Evolutionary conservation across 2,888 invertebrate species (phyloP).

Genomic region (Polymixis flavicincta): DNA sequence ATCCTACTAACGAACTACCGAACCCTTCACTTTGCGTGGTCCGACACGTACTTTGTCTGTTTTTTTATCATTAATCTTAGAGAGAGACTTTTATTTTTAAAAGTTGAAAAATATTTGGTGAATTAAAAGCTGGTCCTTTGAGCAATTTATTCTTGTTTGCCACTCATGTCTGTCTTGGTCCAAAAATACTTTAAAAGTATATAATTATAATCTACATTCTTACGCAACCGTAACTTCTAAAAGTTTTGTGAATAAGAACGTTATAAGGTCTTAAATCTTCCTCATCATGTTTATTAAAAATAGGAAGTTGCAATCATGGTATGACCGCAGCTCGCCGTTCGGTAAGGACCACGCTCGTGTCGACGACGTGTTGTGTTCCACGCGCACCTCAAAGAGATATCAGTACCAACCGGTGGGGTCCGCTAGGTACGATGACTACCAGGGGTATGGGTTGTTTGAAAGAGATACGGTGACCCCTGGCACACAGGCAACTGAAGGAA

Average conservation of each 20-base stretch:
- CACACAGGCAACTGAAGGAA: no score
- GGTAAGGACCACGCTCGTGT: no score
- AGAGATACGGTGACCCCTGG: no score
- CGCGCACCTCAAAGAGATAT: no score
- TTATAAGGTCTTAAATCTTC: not conserved
- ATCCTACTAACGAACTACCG: not conserved
- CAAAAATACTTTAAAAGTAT: constrained; percentile 4
- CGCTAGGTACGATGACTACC: no score
- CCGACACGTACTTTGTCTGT: not conserved
- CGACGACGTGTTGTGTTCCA: no score
- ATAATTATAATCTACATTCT: constrained; percentile 10
- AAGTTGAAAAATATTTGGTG: constrained; percentile 19
- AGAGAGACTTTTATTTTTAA: constrained; percentile 17
- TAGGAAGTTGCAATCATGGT: no score
- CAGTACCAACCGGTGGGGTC: no score
- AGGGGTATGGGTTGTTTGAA: no score
- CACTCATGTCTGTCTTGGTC: not conserved
- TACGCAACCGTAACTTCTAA: not conserved
- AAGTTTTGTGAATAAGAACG: not conserved
- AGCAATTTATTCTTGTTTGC: constrained; percentile 28
- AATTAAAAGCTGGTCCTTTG: not conserved
- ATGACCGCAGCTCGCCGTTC: no score
- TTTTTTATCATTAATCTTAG: constrained; percentile 39
- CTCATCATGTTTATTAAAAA: not conserved
- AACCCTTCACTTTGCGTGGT: not conserved